Base-by-base conservation (phyloP, 2,113 vertebrate genomes). In the Epinephelus lanceolatus region DNA sequence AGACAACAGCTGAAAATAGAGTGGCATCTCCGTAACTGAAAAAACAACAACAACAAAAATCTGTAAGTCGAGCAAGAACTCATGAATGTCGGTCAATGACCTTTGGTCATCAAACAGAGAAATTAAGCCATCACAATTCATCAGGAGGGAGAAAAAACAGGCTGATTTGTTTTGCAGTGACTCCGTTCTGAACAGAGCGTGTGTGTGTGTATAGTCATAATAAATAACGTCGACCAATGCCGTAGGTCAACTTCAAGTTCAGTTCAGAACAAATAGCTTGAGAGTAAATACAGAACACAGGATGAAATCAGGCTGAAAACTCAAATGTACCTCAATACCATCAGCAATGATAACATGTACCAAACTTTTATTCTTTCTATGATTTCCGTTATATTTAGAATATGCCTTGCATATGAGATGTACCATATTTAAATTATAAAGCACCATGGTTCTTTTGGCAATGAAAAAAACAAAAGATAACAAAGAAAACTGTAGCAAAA, bases 361-460 rank as follows among this genome's bases (percentile, higher is more conserved):
- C 95, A 94, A 96, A 96, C 94, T 94, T 96, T 95, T 95, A 95
- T 94, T 95, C 95, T 85, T 88, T 84, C 63, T 74, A 45, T 84
- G 74, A 85, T 89, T 87, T 91, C 69, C 15, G 53, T 80, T 87
- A 73, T 82, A 83, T 88, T 93, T 86, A 86, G 83, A 87, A 97
- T 97, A 97, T 97, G 97, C 97, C 97, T 98, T 97, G 97, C 97
- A 97, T 97, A 98, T 96, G 96, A 97, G 96, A 97, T 97, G 96
- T 96, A 97, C 96, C 97, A 97, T 96, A 95, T 96, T 88, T 96
- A 97, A 97, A 97, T 97, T 97, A 93, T 96, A 97, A 97, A 98
- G 97, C 97, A 98, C 97, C 97, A 96, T 96, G 96, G 96, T 93
- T 95, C 83, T 96, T 97, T 97, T 97, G 97, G 97, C 97, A 97